Base-by-base conservation (phyloP, 2,797 vertebrate species). In the Pseudotriccus pelzelni region DNA sequence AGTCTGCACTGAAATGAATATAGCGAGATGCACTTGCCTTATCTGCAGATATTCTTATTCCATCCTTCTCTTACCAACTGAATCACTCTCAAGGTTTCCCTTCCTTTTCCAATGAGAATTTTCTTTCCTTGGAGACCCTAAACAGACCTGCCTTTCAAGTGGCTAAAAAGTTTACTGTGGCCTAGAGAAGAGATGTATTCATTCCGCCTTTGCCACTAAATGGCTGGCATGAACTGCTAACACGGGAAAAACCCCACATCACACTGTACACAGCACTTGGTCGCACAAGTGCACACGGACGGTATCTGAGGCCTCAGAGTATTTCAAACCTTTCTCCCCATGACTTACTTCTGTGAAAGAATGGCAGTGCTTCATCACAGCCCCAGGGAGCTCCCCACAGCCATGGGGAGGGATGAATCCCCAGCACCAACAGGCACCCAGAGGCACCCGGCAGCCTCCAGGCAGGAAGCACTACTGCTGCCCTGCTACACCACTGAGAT, bases 381-480 rank as follows among this genome's bases (percentile, higher is more conserved):
- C 37, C 49, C 32, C 5, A 3, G 69, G 55, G 22, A 82, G 58
- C 1, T 58, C 27, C 37, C 36, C 7, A 4, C 41, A 13, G 6
- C 4, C 46, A 8, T 2, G 3, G 6, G 36, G 9, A 41, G 14
- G n/a, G 46, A 76, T 7, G 34, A 27, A 37, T 2, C 9, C n/a
- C 4, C 50, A 50, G 81, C 66, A 75, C 5, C 4, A 49, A 41
- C 16, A 37, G 27, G 75, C 39, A 59, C 14, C 13, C 0, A 0
- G 24, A 46, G 32, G 37, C 2, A 3, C 1, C 19, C 2, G 1
- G 68, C 50, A 66, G 28, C 59, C 53, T 64, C 67, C 28, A 17
- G 73, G 46, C 8, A 39, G 0, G 0, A 41, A 30, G 34, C 4
- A 9, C 82, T 53, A 28, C 49, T 8, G 3, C 39, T 23, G 23